Evolutionary conservation across 2,888 invertebrate genomes (phyloP), one percentile per base, ranked within the genome.

Genomic region (Brachyptera risi): DNA sequence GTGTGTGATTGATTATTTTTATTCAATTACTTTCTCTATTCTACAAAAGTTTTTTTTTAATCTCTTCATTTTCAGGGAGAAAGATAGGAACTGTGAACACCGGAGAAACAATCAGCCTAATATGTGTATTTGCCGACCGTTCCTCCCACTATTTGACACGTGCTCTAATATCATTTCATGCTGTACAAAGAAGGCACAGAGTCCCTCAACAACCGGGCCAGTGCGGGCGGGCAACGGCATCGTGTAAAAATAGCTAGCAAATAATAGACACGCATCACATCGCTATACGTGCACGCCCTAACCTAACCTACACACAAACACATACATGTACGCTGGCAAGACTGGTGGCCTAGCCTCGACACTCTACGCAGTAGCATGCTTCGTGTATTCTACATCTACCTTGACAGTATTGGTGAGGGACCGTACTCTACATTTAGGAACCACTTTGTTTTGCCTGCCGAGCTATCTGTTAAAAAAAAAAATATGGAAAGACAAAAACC

Each of bases 81-180:
- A 67, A 68, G 67, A 68, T 69, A 69, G 69, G 69, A 69, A 69
- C 69, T 69, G 69, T 69, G 67, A 68, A 68, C 68, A 67, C 67
- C 66, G 63, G 65, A 61, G 64, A 64, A 65, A 63, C 64, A 64
- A 61, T 58, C 60, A 56, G 58, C 59, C 59, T 63, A 65, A 58
- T 63, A 56, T 51, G 23, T 64, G 40, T 63, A 56, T 51, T 26
- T 64, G 64, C 62, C 63, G 50, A 63, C 63, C 63, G 63, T 58
- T 61, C 58, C 62, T 60, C 56, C 59, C 61, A 59, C 64, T 65
- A 65, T 67, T 66, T 67, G 63, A 65, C 66, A 66, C 66, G 65
- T 67, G 66, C 66, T 67, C 65, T 66, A 66, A 64, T 67, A 66
- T 65, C 60, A 58, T 63, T 61, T 63, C 63, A 65, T 66, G 64